Conservation (phyloP, 2,797 vertebrate genomes). For the Florisuga fusca region DNA sequence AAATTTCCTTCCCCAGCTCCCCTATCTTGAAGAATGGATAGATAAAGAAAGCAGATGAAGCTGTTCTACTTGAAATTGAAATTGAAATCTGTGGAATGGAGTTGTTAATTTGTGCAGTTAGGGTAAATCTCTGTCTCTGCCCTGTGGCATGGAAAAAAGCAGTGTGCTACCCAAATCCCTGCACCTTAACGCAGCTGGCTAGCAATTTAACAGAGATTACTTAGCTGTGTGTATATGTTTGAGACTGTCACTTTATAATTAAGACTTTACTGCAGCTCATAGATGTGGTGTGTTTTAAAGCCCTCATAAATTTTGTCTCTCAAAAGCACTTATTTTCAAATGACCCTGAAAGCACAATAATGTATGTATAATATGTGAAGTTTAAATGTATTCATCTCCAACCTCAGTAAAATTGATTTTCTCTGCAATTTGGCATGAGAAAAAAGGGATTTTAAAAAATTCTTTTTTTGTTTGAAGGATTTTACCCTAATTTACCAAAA, state of each 20-base stretch:
- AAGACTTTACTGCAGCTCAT: neutral
- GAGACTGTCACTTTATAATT: conserved; percentile 1
- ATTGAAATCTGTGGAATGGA: neutral
- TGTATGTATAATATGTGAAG: neutral
- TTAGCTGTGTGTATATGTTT: neutral
- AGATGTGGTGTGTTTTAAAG: neutral
- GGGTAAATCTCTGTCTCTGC: neutral
- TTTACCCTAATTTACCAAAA: neutral
- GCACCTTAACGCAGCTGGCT: neutral
- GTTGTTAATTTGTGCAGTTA: neutral
- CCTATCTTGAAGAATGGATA: neutral
- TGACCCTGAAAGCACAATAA: neutral
- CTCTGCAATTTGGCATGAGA: neutral
- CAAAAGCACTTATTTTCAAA: neutral
- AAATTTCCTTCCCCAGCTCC: neutral
- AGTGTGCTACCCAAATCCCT: neutral
- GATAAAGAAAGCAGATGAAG: neutral
- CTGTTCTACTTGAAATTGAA: neutral
- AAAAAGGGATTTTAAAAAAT: neutral
- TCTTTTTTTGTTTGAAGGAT: neutral
- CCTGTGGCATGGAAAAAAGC: neutral
- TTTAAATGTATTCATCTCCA: neutral
- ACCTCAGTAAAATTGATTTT: neutral
- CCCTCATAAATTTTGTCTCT: neutral
- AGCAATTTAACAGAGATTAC: neutral